Conservation (phyloP, 2,888 invertebrate genomes). For the Drosophila gaucha region DNA sequence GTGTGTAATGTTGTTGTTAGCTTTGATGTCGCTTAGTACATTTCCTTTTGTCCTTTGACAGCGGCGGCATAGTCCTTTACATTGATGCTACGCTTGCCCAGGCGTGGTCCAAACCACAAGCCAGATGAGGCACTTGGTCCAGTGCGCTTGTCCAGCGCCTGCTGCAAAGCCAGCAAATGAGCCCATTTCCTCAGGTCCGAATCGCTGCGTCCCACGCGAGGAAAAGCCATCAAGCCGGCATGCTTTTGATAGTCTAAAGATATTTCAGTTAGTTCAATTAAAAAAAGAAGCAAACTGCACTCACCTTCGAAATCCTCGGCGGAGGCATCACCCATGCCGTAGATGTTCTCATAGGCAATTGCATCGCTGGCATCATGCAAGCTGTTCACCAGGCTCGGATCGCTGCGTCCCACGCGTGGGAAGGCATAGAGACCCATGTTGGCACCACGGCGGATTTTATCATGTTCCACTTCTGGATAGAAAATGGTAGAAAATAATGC, state of each 20-base stretch:
- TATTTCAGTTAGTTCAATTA: background rate
- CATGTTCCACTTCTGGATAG: constrained; percentile 76
- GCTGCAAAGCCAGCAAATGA: constrained; percentile 80
- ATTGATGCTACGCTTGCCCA: constrained; percentile 86
- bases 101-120: constrained; percentile 90
- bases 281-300: background rate
- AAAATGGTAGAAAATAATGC: background rate
- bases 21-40: constrained; percentile 40
- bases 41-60: constrained; percentile 60
- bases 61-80: constrained; percentile 52
- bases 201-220: constrained; percentile 85
- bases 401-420: constrained; percentile 87
- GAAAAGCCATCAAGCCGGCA: constrained; percentile 85
- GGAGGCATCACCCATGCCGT: constrained; percentile 78
- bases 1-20: constrained; percentile 15
- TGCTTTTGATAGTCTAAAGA: constrained; percentile 81
- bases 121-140: constrained; percentile 84
- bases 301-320: constrained; percentile 86
- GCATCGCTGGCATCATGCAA: constrained; percentile 64
- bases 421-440: constrained; percentile 87
- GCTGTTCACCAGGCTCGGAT: constrained; percentile 79
- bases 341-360: constrained; percentile 82
- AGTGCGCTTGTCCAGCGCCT: constrained; percentile 82
- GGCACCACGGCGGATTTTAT: constrained; percentile 85
- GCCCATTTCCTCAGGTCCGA: constrained; percentile 82